These are phyloP conservation scores for Martes flavigula DNA, from an alignment of 2,797 vertebrate species.

Conservation along the genomic window DNA sequence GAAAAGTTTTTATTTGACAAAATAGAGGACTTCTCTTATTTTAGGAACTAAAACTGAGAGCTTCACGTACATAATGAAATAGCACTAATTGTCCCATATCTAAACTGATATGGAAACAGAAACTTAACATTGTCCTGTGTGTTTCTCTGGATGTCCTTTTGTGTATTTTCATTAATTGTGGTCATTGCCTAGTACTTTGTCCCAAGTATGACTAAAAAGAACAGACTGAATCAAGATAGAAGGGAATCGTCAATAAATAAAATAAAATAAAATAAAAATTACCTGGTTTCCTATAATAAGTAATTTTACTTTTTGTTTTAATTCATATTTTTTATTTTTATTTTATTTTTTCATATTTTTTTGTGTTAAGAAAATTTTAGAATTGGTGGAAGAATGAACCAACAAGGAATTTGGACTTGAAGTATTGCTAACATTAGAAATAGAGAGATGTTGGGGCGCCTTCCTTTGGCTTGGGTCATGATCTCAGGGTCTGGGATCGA, in stretches of 20 bases:
- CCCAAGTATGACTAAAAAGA: background rate
- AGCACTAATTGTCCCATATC: background rate
- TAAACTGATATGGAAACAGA: background rate
- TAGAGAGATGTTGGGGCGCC: background rate
- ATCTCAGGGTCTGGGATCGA: too few species aligned
- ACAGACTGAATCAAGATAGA: background rate
- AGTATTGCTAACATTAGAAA: slow-evolving; percentile 14
- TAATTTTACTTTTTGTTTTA: background rate
- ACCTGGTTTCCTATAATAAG: background rate
- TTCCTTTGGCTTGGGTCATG: too few species aligned
- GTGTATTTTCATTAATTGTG: background rate
- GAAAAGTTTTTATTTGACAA: slow-evolving; percentile 38
- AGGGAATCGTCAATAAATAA: background rate
- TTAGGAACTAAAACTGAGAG: background rate
- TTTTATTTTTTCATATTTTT: background rate
- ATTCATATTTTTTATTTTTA: background rate
- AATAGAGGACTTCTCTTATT: background rate
- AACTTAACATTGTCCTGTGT: background rate
- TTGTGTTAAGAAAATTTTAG: background rate
- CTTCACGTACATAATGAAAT: background rate
- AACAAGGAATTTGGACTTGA: background rate
- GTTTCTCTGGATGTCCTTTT: background rate
- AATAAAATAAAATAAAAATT: slow-evolving; percentile 28
- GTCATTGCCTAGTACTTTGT: background rate
- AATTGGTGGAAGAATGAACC: background rate